Percentiles rank a stretch among this genome's conserved stretches.
phyloP scores from a whole-genome alignment of 2,113 vertebrate species.

The Microcebus murinus region DNA sequence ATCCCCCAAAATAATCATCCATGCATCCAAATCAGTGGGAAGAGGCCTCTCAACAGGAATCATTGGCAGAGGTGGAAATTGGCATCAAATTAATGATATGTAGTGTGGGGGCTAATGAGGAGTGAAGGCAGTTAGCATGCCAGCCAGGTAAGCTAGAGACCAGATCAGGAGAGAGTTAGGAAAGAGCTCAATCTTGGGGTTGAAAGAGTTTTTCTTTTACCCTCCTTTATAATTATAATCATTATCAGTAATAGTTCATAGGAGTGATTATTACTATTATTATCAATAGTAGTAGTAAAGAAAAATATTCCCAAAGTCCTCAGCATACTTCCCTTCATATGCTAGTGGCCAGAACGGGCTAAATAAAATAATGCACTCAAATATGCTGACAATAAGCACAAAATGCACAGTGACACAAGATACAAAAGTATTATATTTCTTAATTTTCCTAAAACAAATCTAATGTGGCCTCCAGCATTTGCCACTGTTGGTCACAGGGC shows the following conservation, averaged over 20 bases:
- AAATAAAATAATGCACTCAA: constrained; percentile 6
- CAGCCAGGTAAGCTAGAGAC: background rate
- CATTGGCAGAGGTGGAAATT: background rate
- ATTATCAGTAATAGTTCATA: background rate
- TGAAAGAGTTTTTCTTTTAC: background rate
- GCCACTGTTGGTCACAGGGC: background rate
- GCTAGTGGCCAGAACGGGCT: background rate
- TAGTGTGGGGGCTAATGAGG: background rate
- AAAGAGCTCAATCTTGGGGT: background rate
- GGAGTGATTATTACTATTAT: background rate
- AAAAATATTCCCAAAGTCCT: background rate
- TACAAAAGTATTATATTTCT: background rate
- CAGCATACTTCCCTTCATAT: background rate
- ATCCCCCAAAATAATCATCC: background rate
- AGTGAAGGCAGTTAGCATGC: background rate
- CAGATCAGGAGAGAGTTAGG: background rate
- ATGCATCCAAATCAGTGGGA: background rate
- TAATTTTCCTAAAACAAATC: background rate
- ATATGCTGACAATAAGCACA: background rate
- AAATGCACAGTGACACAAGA: background rate
- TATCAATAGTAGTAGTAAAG: background rate
- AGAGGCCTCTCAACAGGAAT: background rate
- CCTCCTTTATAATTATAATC: background rate
- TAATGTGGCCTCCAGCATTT: background rate
- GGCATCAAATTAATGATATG: background rate